These are phyloP conservation scores for Mustela nigripes DNA, from an alignment of 2,113 vertebrate species.

Conservation along the genomic window DNA sequence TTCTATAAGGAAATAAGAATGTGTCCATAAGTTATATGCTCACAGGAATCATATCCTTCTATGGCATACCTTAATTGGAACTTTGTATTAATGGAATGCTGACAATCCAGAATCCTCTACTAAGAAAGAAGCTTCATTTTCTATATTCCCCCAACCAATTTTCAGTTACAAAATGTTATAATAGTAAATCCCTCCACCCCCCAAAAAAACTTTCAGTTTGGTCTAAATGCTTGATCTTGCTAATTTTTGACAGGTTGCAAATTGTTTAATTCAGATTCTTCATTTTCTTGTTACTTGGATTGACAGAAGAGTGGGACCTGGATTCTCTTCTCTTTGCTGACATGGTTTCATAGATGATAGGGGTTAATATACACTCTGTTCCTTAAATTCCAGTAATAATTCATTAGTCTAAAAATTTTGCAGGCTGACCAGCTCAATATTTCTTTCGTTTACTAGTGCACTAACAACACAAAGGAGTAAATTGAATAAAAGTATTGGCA, in stretches of 20 bases:
- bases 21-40: not conserved
- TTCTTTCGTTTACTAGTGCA: not conserved
- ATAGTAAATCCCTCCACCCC: not conserved
- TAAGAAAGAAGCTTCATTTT: not conserved
- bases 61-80: not conserved
- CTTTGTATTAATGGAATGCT: not conserved
- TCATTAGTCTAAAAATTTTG: conserved; percentile 1
- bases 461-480: conserved; percentile 30
- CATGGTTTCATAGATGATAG: not conserved
- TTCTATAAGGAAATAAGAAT: not conserved
- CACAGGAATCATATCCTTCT: not conserved
- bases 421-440: conserved; percentile 34
- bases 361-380: conserved; percentile 34
- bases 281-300: not conserved
- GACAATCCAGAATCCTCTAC: not conserved
- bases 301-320: conserved; percentile 58
- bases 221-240: conserved; percentile 53
- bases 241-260: conserved; percentile 69
- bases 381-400: conserved; percentile 21
- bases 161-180: conserved; percentile 57
- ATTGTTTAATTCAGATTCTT: conserved; percentile 69
- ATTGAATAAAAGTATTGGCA: not conserved
- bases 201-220: not conserved
- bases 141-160: not conserved
- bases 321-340: conserved; percentile 64